Evolutionary conservation across 2,797 vertebrate species (phyloP).

Genomic region (Sebastes itinus): DNA sequence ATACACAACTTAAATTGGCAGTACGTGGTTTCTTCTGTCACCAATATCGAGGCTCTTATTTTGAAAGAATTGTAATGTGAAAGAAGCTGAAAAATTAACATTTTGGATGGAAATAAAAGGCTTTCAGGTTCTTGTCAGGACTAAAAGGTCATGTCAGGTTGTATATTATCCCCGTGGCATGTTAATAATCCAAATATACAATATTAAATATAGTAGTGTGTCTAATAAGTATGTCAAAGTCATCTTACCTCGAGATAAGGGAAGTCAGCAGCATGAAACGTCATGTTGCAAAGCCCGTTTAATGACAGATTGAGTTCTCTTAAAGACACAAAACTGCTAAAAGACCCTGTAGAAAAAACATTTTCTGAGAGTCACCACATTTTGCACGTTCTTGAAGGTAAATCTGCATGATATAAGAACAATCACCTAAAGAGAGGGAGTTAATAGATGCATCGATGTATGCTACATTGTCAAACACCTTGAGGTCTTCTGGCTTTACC

Average conservation of each 20-base stretch:
- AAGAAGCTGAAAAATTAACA: neutral
- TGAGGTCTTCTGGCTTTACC: constrained; percentile 74
- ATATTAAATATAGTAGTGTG: neutral
- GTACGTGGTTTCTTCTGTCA: neutral
- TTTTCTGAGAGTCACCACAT: neutral
- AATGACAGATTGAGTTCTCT: constrained; percentile 85
- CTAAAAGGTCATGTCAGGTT: neutral
- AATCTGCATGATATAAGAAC: neutral
- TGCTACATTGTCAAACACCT: constrained; percentile 73
- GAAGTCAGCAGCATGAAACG: constrained; percentile 80
- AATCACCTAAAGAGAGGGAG: constrained; percentile 74
- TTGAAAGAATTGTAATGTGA: neutral
- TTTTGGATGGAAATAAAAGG: neutral
- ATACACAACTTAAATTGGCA: neutral
- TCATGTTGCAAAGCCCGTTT: constrained; percentile 81
- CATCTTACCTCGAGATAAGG: constrained; percentile 84
- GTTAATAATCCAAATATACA: neutral
- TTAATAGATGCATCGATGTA: constrained; percentile 79
- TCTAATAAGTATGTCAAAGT: neutral
- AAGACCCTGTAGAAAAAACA: constrained; percentile 74
- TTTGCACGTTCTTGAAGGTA: neutral
- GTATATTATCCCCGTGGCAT: neutral
- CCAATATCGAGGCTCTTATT: neutral
- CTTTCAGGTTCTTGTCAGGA: neutral
- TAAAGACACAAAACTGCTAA: constrained; percentile 83